These are phyloP conservation scores for Bactericera cockerelli DNA, from an alignment of 1,140 invertebrate genomes.

Conservation along the genomic window DNA sequence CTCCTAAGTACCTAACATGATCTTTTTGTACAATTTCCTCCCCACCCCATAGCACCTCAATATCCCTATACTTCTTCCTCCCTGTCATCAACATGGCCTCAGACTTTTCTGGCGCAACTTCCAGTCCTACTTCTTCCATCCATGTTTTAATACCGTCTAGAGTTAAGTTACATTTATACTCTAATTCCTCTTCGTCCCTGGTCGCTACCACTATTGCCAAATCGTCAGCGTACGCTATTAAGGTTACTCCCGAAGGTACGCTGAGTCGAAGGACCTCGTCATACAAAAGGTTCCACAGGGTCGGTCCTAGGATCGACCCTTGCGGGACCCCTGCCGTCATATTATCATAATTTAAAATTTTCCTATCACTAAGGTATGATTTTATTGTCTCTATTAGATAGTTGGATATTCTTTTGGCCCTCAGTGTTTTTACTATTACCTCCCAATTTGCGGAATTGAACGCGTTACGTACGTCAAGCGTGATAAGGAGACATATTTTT, in stretches of 20 bases:
- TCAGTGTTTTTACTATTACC: not conserved
- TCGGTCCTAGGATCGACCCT: slow-evolving; percentile 24
- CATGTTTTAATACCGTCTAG: not conserved
- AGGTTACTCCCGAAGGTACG: slow-evolving; percentile 12
- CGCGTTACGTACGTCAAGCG: not conserved
- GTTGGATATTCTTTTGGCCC: not conserved
- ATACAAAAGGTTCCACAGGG: slow-evolving; percentile 26
- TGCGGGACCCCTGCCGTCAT: slow-evolving; percentile 22
- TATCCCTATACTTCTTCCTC: not conserved
- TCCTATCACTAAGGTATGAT: not conserved
- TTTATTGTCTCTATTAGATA: not conserved
- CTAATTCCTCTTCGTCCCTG: not conserved
- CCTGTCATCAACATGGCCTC: not conserved
- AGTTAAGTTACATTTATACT: not conserved
- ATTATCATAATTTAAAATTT: not conserved
- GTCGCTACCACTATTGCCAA: slow-evolving; percentile 12
- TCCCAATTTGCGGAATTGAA: not conserved
- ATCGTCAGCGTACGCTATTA: slow-evolving; percentile 14
- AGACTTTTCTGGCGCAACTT: not conserved
- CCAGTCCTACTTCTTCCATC: not conserved
- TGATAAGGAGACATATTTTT: not conserved
- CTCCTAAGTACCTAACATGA: not conserved
- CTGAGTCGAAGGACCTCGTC: slow-evolving; percentile 23
- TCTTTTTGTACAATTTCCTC: not conserved
- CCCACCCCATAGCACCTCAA: not conserved